Percentiles rank a stretch among this genome's conserved stretches.
These are phyloP conservation scores for Rhyacophila evoluta DNA, from an alignment of 2,888 invertebrate species.

Conservation along the genomic window DNA sequence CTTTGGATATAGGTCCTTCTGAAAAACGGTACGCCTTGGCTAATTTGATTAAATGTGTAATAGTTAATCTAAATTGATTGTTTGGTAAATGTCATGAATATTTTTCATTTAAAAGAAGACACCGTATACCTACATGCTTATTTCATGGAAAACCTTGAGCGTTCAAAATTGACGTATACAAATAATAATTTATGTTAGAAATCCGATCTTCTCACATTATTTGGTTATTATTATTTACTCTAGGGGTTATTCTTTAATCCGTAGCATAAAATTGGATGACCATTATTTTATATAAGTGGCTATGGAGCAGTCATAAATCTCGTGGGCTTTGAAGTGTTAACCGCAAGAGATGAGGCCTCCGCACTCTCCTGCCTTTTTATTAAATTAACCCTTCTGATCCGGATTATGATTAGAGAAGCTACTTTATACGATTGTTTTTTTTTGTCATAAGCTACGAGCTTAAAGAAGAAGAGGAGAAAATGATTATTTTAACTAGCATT, in stretches of 20 bases:
- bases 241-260: constrained; percentile 17
- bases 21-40: too few relatives aligned
- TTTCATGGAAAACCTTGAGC: background rate
- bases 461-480: too few relatives aligned
- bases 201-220: constrained; percentile 18
- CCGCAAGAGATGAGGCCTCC: constrained; percentile 18
- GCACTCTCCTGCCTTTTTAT: constrained; percentile 1
- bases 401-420: constrained; percentile 2
- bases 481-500: too few relatives aligned
- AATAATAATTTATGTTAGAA: constrained; percentile 24
- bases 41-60: too few relatives aligned
- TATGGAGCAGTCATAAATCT: constrained; percentile 13
- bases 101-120: too few relatives aligned
- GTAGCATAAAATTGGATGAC: constrained; percentile 22
- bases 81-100: too few relatives aligned
- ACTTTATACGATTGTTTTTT: too few relatives aligned
- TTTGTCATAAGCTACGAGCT: background rate
- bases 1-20: too few relatives aligned
- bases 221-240: constrained; percentile 24
- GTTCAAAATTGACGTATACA: constrained; percentile 13
- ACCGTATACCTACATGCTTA: background rate
- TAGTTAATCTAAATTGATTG: too few relatives aligned
- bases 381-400: constrained; percentile 15
- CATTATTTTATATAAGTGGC: constrained; percentile 18
- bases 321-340: constrained; percentile 22